phyloP scores from a whole-genome alignment of 1,140 invertebrate species.

The Portunus trituberculatus region DNA sequence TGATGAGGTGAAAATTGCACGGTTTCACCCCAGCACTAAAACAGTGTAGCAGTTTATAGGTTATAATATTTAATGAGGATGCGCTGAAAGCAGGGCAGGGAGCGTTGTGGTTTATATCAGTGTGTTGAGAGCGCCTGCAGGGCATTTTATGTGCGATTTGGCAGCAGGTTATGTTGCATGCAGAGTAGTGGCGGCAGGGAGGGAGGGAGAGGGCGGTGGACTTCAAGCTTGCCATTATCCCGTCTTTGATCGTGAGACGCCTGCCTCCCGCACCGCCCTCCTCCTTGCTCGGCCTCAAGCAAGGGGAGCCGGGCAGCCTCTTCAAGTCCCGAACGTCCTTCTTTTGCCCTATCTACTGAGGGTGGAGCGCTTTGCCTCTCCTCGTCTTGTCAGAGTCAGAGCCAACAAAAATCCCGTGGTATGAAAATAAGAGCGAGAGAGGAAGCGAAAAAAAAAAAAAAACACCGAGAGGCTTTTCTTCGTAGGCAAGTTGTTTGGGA shows the following conservation, averaged over 20 bases:
- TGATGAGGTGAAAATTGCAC: neutral
- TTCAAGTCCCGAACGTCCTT: neutral
- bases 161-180: constrained; percentile 10
- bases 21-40: neutral
- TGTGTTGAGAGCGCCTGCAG: neutral
- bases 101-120: neutral
- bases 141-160: constrained; percentile 22
- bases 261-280: neutral
- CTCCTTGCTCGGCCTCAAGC: neutral
- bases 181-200: neutral
- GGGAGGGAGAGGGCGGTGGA: neutral
- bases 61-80: neutral
- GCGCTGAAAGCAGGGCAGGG: neutral
- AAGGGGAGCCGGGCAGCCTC: neutral
- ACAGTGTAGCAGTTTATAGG: neutral
- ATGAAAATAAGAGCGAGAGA: neutral
- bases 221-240: constrained; percentile 48
- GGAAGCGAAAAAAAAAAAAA: no score
- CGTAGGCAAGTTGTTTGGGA: neutral
- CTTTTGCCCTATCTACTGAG: neutral
- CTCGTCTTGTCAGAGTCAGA: neutral
- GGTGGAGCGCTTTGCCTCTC: neutral
- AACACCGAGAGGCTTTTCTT: neutral
- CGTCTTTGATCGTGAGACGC: constrained; percentile 34
- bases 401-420: neutral